Evolutionary conservation across 2,797 vertebrate species (phyloP), one percentile per base, ranked within the genome.

Genomic region (Hydrocynus forskahlii): DNA sequence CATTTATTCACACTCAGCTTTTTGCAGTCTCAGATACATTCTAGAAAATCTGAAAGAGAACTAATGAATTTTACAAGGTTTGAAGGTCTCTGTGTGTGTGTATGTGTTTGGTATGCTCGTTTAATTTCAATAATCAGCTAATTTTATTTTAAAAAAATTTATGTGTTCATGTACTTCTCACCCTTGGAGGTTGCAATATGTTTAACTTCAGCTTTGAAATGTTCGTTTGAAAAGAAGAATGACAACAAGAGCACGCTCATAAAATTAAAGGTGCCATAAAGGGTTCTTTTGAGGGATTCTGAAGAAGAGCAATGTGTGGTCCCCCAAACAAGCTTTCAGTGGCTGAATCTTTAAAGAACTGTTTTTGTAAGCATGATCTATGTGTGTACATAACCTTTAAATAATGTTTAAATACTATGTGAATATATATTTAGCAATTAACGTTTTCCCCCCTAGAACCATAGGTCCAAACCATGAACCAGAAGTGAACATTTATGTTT

Each of bases 1-100:
- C 45, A 81, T 71, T 21, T 76, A 76, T 64, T 62, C 38, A 82
- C 55, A 73, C 35, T 57, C 40, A 29, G 23, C 14, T 35, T 57
- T 64, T 23, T 64, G 66, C 75, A 72, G 21, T 72, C 59, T 66
- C 23, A 40, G 0, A 68, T 29, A 48, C 17, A 21, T 45, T 16
- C 50, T 57, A 75, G 40, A 81, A 60, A 13, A n/a, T 59, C 29
- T 57, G 35, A 43, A 23, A 52, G 66, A 48, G 62, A 29, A 55
- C 23, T 23, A 48, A 10, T 74, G 72, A 0, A 5, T 16, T 13
- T 50, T 13, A 23, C 8, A 21, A 0, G 10, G 4, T 45, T 5
- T 35, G 6, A 14, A 17, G 9, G 16, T n/a, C 8, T n/a, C 2
- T 35, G 5, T 23, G 7, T 48, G n/a, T 40, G n/a, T 48, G 25